Evolutionary conservation across 2,113 vertebrate genomes (phyloP).

Genomic region (Daboia siamensis): DNA sequence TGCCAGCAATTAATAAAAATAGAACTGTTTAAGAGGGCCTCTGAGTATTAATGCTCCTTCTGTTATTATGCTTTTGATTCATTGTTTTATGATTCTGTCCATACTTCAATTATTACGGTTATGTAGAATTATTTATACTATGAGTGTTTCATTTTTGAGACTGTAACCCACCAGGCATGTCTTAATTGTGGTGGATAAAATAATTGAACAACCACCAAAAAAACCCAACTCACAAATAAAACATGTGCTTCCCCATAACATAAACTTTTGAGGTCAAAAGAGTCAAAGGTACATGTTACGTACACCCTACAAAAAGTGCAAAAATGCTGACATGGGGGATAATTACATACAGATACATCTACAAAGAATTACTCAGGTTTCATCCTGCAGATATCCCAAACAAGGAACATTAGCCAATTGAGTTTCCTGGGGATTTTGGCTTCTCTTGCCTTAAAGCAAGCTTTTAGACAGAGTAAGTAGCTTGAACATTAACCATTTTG

Average conservation of each 20-base stretch:
- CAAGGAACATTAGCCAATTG: neutral
- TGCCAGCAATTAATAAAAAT: neutral
- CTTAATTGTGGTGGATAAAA: neutral
- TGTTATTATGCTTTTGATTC: neutral
- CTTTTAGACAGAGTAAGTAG: neutral
- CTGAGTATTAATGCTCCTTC: neutral
- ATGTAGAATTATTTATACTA: neutral
- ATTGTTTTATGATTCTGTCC: neutral
- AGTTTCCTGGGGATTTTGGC: neutral
- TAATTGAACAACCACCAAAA: neutral
- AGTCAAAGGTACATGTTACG: accelerated
- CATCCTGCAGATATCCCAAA: neutral
- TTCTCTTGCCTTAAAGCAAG: neutral
- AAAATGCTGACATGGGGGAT: neutral
- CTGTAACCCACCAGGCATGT: neutral
- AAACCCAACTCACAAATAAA: constrained; percentile 19
- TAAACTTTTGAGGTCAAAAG: neutral
- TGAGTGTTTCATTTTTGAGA: neutral
- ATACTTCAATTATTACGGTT: neutral
- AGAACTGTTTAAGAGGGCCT: neutral
- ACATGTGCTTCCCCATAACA: neutral
- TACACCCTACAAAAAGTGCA: neutral
- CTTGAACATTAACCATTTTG: neutral
- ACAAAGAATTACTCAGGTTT: neutral
- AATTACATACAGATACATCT: neutral